Conservation (phyloP, 1,140 invertebrate species). For the Panulirus ornatus region DNA sequence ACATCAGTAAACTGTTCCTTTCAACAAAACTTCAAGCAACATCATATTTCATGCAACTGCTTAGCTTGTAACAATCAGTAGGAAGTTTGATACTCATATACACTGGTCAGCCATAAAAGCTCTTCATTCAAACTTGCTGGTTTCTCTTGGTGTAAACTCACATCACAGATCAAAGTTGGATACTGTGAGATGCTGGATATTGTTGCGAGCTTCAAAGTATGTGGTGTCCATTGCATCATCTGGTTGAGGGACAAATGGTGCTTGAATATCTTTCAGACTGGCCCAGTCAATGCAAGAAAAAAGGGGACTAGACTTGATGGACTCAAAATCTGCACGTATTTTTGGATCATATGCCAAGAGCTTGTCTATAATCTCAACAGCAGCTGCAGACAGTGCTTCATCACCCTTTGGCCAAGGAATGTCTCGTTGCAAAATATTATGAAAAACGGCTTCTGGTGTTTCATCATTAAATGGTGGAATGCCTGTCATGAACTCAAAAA, state of each 20-base stretch:
- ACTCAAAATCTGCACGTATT: constrained; percentile 78
- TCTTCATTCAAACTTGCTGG: too few relatives aligned
- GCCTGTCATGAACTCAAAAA: constrained; percentile 97
- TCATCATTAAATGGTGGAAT: constrained; percentile 96
- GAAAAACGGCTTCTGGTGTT: constrained; percentile 93
- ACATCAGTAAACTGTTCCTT: too few relatives aligned
- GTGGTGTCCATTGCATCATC: constrained; percentile 93
- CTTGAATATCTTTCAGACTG: constrained; percentile 84
- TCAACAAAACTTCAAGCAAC: too few relatives aligned
- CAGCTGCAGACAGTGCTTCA: constrained; percentile 86
- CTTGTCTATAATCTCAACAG: constrained; percentile 86
- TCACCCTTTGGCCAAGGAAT: constrained; percentile 94
- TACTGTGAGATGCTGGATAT: constrained; percentile 88
- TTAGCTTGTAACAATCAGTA: too few relatives aligned
- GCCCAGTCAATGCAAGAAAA: constrained; percentile 90
- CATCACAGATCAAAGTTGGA: constrained; percentile 86
- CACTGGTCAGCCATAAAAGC: too few relatives aligned
- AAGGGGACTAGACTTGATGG: constrained; percentile 82
- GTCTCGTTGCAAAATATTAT: constrained; percentile 92
- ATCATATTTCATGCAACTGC: too few relatives aligned
- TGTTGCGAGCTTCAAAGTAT: constrained; percentile 95
- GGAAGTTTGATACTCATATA: too few relatives aligned
- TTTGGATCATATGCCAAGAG: constrained; percentile 89
- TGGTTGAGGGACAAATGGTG: constrained; percentile 93
- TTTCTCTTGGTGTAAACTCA: too few relatives aligned